Base-by-base conservation (phyloP, 2,113 vertebrate species). In the Lamprotornis superbus region DNA sequence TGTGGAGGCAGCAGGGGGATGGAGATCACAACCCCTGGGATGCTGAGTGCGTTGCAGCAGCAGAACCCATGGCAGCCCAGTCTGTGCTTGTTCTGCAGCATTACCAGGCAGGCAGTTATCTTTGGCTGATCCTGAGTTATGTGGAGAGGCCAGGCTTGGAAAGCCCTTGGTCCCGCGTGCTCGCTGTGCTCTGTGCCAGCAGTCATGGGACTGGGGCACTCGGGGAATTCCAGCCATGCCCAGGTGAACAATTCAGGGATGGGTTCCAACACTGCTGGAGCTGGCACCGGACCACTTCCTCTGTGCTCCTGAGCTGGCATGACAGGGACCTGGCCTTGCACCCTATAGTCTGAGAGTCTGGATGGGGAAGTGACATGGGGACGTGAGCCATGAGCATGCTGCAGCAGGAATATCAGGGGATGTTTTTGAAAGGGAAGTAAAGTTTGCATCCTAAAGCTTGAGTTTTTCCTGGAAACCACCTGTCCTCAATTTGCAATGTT, bases 31-130 rank as follows among this genome's bases (percentile, higher is more conserved):
- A 46, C 11, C 21, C 18, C 10, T 5, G 12, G 30, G 42, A 15
- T 73, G 69, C 81, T 61, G 65, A 25, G 33, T 0, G 1, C 16
- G 21, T 40, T 1, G 5, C 67, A 55, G 70, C 64, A 49, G 60
- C 0, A 0, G 37, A 76, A 27, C 27, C 7, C 2, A 0, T 5
- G 23, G 56, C 50, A 75, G 63, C 20, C n/a, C 1, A 6, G 37
- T 47, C 42, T 35, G 33, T 11, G 69, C 60, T 28, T 27, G 39
- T 46, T 31, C 57, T 4, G 16, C 47, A 21, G 37, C 39, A 27
- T 22, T 33, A 10, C 27, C 5, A 12, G 78, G 35, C 82, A 49
- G 27, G 22, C 1, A 0, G 71, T 81, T 95, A 42, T 76, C 88
- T 96, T 78, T 91, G 71, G 42, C 90, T 67, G 87, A 50, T 30